Conservation (phyloP, 2,888 invertebrate species). For the Ichneumoninae sp. region DNA sequence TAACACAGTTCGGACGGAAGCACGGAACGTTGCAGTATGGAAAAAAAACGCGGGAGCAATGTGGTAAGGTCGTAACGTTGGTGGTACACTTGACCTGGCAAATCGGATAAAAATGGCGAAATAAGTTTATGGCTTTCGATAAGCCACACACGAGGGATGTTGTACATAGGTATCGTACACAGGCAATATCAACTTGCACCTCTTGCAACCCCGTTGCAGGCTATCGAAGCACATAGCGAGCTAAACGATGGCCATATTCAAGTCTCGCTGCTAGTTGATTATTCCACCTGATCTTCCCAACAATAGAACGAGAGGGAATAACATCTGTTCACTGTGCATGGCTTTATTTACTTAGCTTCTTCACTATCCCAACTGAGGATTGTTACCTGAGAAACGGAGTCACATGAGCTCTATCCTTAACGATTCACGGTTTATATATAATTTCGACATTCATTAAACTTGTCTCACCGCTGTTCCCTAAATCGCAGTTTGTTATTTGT, state of each 20-base stretch:
- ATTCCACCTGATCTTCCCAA: constrained; percentile 38
- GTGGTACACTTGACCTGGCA: constrained; percentile 38
- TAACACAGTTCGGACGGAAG: constrained; percentile 13
- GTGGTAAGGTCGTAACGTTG: constrained; percentile 9
- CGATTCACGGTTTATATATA: no score
- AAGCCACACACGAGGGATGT: constrained; percentile 59
- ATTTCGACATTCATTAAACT: neutral
- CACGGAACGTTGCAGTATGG: neutral
- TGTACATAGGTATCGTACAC: constrained; percentile 24
- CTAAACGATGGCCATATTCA: constrained; percentile 39
- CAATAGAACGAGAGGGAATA: constrained; percentile 16
- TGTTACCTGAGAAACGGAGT: no score
- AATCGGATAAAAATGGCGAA: constrained; percentile 46
- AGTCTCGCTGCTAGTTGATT: constrained; percentile 47
- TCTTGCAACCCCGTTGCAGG: neutral
- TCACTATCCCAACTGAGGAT: no score
- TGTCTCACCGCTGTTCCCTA: neutral
- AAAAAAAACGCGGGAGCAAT: constrained; percentile 16
- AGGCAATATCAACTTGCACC: neutral
- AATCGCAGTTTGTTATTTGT: no score
- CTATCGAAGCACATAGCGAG: constrained; percentile 21
- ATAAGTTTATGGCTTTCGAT: constrained; percentile 63
- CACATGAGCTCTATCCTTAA: no score
- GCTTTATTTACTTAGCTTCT: neutral
- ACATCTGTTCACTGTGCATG: neutral